Evolutionary conservation across 2,113 vertebrate species (phyloP).

Genomic region (Gallinago media): DNA sequence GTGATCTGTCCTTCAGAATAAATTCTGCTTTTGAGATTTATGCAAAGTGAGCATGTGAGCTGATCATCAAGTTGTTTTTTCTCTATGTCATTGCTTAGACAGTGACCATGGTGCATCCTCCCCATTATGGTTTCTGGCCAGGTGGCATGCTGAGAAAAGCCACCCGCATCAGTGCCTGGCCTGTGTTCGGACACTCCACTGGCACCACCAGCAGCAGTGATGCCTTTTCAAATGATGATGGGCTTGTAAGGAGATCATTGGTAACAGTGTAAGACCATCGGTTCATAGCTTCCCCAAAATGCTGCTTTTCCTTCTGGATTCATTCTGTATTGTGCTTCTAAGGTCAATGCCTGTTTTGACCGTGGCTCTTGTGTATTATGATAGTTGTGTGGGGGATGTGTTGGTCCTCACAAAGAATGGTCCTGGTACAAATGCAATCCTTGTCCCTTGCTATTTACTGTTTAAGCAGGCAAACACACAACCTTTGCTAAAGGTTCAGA

Average conservation of each 20-base stretch:
- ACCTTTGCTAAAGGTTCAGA: not conserved
- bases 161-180: not conserved
- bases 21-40: not conserved
- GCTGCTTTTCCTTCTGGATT: not conserved
- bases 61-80: not conserved
- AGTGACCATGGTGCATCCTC: accelerated
- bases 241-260: not conserved
- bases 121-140: accelerated
- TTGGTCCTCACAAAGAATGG: not conserved
- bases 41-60: not conserved
- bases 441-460: not conserved
- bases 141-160: accelerated
- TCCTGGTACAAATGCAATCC: not conserved
- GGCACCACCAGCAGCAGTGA: accelerated
- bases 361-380: accelerated
- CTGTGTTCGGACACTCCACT: not conserved
- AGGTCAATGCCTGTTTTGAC: not conserved
- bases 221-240: not conserved
- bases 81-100: accelerated
- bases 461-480: not conserved
- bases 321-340: not conserved
- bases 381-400: accelerated
- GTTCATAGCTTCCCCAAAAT: not conserved
- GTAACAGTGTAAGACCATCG: not conserved
- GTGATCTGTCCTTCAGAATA: not conserved